These are phyloP conservation scores for Allolobophora icterica DNA, from an alignment of 2,888 invertebrate species.

Conservation along the genomic window DNA sequence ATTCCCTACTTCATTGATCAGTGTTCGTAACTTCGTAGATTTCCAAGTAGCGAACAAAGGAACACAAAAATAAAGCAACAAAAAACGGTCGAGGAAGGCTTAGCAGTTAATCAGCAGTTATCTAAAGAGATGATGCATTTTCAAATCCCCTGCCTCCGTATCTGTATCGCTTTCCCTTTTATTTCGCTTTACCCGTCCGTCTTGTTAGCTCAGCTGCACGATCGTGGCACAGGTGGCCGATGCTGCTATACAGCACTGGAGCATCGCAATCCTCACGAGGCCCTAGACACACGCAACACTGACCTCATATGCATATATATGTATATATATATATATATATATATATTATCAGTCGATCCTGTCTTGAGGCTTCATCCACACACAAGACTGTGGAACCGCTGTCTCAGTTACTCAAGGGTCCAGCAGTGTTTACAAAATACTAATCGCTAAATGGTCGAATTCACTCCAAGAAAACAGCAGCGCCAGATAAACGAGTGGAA, in stretches of 20 bases:
- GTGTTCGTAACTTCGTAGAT: neutral
- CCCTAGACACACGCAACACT: slow-evolving; percentile 17
- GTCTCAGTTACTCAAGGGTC: neutral
- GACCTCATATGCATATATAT: too few relatives aligned
- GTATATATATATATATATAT: too few relatives aligned
- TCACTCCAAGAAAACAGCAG: neutral
- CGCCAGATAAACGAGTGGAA: neutral
- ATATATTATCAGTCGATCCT: neutral
- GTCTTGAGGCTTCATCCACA: neutral
- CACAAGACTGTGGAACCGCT: neutral
- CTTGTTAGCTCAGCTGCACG: neutral
- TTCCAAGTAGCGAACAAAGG: neutral
- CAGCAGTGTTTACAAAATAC: neutral
- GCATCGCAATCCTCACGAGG: neutral
- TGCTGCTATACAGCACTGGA: neutral
- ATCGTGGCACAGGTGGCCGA: neutral
- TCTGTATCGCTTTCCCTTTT: neutral
- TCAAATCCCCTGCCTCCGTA: neutral
- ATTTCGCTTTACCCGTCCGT: neutral
- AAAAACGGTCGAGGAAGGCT: neutral
- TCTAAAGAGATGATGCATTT: neutral
- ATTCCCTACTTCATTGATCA: too few relatives aligned
- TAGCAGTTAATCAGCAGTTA: neutral
- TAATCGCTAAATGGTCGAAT: neutral
- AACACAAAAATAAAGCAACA: neutral